Evolutionary conservation across 2,888 invertebrate genomes (phyloP).

Genomic region (Nephrotoma flavescens): DNA sequence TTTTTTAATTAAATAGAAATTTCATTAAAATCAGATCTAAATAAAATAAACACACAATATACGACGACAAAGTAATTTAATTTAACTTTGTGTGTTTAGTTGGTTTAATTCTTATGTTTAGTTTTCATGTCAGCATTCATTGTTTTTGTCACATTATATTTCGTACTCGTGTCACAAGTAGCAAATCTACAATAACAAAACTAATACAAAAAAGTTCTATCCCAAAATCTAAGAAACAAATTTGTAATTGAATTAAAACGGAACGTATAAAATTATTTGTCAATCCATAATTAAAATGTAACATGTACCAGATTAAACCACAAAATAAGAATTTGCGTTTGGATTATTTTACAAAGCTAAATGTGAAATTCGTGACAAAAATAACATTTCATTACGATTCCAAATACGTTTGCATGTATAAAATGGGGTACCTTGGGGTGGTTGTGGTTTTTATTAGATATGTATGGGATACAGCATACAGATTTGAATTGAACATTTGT

Average conservation of each 20-base stretch:
- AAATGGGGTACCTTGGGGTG: background rate
- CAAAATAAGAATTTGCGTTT: background rate
- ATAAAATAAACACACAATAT: background rate
- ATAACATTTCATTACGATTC: background rate
- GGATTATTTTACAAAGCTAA: background rate
- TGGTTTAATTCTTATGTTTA: background rate
- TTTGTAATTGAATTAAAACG: background rate
- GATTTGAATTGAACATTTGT: background rate
- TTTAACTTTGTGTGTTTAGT: background rate
- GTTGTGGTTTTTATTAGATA: background rate
- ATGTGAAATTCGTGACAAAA: background rate
- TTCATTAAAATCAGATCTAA: background rate
- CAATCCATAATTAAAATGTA: background rate
- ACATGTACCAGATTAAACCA: background rate
- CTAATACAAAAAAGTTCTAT: background rate
- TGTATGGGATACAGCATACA: background rate
- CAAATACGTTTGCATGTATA: background rate
- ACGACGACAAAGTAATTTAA: background rate
- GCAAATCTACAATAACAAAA: background rate
- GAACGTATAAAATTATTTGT: background rate
- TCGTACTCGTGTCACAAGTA: background rate
- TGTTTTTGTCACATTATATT: background rate
- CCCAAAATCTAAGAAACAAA: background rate
- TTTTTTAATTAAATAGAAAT: background rate
- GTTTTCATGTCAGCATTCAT: background rate